Evolutionary conservation across 2,888 invertebrate genomes (phyloP), one percentile per base, ranked within the genome.

Genomic region (Heteropelma amictum): DNA sequence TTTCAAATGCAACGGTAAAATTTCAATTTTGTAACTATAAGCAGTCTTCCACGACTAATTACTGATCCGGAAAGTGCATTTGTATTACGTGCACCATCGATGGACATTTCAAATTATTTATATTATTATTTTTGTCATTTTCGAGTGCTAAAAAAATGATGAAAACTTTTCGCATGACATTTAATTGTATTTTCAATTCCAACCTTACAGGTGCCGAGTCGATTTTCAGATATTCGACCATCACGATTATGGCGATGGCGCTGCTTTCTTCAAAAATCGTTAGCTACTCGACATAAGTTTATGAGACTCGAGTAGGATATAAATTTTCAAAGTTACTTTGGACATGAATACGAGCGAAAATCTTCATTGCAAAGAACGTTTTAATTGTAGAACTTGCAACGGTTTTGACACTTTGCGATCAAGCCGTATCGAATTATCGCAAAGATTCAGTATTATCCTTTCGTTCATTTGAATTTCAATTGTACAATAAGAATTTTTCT

Each of bases 1-100:
- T 54, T 92, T 93, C 8, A 88, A 91, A 79, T 94, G 94, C 89
- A 94, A 89, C 81, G 93, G 93, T 93, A 80, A 86, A 89, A 60
- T 77, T 64, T 63, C 49, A 61, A 74, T 3, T 21, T 61, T 12
- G n/a, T 19, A 6, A 21, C 14, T 4, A 33, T n/a, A 1, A 2
- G 10, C n/a, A 6, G 28, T 14, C 17, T 17, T 17, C 17, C 14
- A 1, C 14, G 30, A 8, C 8, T 8, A 14, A 45, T n/a, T 35
- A 7, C 3, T 14, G 7, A 30, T n/a, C n/a, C n/a, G n/a, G n/a
- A n/a, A n/a, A n/a, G n/a, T n/a, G n/a, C n/a, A n/a, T n/a, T n/a
- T n/a, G n/a, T n/a, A n/a, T n/a, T n/a, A n/a, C n/a, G n/a, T n/a
- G n/a, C n/a, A n/a, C n/a, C n/a, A n/a, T n/a, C n/a, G n/a, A n/a